Conservation (phyloP, 2,113 vertebrate species). For the Thamnophis sirtalis region DNA sequence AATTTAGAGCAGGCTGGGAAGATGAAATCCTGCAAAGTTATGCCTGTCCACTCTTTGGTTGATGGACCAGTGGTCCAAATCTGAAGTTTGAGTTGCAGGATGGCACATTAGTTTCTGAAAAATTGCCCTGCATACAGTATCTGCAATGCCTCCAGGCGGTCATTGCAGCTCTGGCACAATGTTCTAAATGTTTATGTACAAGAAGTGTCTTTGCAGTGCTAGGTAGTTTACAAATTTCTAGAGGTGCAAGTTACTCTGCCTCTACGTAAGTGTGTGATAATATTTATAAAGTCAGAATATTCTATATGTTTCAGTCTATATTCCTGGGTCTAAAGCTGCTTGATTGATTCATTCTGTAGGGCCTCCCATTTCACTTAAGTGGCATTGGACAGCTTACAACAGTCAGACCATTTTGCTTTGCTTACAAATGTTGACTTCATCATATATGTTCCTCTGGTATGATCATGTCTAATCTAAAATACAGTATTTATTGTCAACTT, state of each 20-base stretch:
- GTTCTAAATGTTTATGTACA: not conserved
- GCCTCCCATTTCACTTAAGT: not conserved
- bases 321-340: not conserved
- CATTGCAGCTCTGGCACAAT: conserved; percentile 7
- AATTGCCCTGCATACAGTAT: not conserved
- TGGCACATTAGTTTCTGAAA: not conserved
- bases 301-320: not conserved
- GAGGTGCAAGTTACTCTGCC: not conserved
- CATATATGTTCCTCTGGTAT: not conserved
- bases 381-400: not conserved
- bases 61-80: not conserved
- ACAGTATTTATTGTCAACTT: not conserved
- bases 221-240: not conserved
- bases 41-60: not conserved
- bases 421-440: not conserved
- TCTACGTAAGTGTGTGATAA: no score
- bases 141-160: not conserved
- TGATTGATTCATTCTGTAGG: not conserved
- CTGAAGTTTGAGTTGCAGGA: not conserved
- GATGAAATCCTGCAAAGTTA: not conserved
- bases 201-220: not conserved
- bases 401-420: not conserved
- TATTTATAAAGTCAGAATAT: not conserved
- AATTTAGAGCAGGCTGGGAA: not conserved
- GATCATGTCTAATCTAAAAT: not conserved